Base-by-base conservation (phyloP, 2,113 vertebrate species). In the Corydoras maculifer region DNA sequence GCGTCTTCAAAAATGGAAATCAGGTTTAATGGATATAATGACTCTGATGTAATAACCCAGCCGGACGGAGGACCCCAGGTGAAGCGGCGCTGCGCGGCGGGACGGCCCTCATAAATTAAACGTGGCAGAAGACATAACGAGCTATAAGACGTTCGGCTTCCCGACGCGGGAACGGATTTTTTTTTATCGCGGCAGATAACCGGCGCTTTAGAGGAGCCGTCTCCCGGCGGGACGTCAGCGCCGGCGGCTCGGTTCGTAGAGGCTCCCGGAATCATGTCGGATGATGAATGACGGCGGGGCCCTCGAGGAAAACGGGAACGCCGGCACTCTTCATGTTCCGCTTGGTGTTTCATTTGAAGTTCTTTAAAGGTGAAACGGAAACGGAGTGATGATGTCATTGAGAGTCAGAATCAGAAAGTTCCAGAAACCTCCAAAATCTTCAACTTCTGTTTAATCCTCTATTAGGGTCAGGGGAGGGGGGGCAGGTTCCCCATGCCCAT, bases 31-130 rank as follows among this genome's bases (percentile, higher is more conserved):
- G 87, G 86, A 86, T 79, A 68, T 78, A 88, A 80, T 83, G 82
- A 76, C 83, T 83, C 82, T 86, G 85, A 91, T 90, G 92, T 90
- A 90, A 88, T 84, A 78, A 77, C 73, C 77, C 87, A 84, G 70
- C 76, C 70, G 80, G 62, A 80, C 79, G 68, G 80, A 80, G 75
- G 58, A 72, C 57, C 68, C 65, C 35, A 30, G 43, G 13, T 67
- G 13, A 63, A 63, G 31, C 2, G 2, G 25, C 49, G 43, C 35
- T 12, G 25, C 15, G 3, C 49, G 5, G 48, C 31, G 32, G 15
- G 14, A 30, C 51, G 49, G 14, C 57, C 1, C 13, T 72, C 18
- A 31, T 65, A 57, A 75, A 65, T 75, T 62, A 49, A 69, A 62
- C 68, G 50, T 55, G 53, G 57, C 15, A 25, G 4, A 43, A 68